Percentiles rank a stretch among this genome's conserved stretches.
Conservation (phyloP, 2,888 invertebrate species). For the Idaea aversata region DNA sequence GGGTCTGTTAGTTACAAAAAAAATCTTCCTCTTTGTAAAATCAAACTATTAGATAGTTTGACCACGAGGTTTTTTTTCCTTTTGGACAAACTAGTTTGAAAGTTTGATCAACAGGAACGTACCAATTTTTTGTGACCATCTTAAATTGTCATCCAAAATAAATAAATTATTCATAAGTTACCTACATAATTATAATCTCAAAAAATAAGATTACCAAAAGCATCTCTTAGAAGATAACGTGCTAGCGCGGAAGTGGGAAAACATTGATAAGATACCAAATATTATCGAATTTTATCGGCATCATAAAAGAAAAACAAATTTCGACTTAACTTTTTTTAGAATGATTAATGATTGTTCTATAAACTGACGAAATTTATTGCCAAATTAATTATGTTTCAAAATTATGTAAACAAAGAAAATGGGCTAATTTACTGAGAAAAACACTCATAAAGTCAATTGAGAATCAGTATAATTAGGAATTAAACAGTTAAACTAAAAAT, state of each 20-base stretch:
- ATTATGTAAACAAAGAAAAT: background rate
- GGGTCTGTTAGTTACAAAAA: too few species aligned
- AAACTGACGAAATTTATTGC: conserved; percentile 7
- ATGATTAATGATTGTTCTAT: conserved; percentile 11
- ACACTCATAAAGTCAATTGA: background rate
- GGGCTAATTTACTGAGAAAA: background rate
- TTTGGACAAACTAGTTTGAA: too few species aligned
- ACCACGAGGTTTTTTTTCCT: too few species aligned
- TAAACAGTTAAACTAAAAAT: background rate
- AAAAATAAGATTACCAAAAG: background rate
- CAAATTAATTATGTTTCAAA: conserved; percentile 10
- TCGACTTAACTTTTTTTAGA: conserved; percentile 12
- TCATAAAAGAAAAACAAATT: conserved; percentile 4
- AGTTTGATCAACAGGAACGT: too few species aligned
- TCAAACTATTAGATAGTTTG: too few species aligned
- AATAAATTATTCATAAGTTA: background rate
- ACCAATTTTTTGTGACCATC: too few species aligned
- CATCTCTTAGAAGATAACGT: background rate
- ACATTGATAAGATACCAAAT: background rate
- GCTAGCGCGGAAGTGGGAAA: background rate
- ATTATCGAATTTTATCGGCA: background rate
- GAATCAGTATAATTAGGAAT: background rate
- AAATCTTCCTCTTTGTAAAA: too few species aligned
- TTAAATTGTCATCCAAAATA: too few species aligned
- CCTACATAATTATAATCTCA: background rate